phyloP scores from a whole-genome alignment of 2,113 vertebrate species.

The Gymnocephalus cernua region DNA sequence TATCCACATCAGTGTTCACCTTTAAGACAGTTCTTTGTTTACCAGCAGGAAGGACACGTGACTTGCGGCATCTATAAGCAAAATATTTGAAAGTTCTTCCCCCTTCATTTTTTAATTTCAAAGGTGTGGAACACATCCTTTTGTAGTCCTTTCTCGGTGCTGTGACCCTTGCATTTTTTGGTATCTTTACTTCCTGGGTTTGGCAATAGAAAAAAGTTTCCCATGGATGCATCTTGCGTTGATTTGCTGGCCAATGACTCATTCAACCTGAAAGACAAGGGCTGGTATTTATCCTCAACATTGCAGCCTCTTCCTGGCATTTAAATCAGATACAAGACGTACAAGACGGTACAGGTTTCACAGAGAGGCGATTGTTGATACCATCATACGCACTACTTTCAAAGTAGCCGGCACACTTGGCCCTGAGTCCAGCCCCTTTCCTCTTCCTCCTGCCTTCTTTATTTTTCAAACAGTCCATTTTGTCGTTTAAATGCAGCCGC shows the following conservation, averaged over 20 bases:
- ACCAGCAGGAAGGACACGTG: not conserved
- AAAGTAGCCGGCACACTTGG: slow-evolving; percentile 7
- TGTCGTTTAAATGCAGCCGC: slow-evolving; percentile 25
- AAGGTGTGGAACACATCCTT: not conserved
- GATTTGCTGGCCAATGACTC: slow-evolving; percentile 22
- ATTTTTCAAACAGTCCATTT: slow-evolving; percentile 50
- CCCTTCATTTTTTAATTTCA: slow-evolving; percentile 7
- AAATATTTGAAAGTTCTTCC: not conserved
- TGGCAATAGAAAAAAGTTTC: slow-evolving; percentile 1
- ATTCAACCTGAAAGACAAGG: slow-evolving; percentile 29
- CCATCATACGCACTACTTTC: not conserved
- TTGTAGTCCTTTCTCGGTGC: slow-evolving; percentile 3
- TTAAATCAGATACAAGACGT: slow-evolving; percentile 55
- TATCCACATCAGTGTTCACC: not conserved
- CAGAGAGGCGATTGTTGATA: slow-evolving; percentile 43
- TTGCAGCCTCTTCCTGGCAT: slow-evolving; percentile 26
- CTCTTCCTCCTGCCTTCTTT: slow-evolving; percentile 49
- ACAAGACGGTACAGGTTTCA: slow-evolving; percentile 61
- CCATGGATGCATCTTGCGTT: not conserved
- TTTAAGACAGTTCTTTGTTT: slow-evolving; percentile 3
- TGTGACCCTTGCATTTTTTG: not conserved
- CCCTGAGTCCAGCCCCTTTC: slow-evolving; percentile 41
- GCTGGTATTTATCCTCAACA: not conserved
- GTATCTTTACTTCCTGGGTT: slow-evolving; percentile 9
- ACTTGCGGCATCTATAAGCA: not conserved